A percentile compares a stretch with the other conserved stretches of the same genome.
Evolutionary conservation across 1,140 invertebrate species (phyloP).

Genomic region (Paracyclopina nana): DNA sequence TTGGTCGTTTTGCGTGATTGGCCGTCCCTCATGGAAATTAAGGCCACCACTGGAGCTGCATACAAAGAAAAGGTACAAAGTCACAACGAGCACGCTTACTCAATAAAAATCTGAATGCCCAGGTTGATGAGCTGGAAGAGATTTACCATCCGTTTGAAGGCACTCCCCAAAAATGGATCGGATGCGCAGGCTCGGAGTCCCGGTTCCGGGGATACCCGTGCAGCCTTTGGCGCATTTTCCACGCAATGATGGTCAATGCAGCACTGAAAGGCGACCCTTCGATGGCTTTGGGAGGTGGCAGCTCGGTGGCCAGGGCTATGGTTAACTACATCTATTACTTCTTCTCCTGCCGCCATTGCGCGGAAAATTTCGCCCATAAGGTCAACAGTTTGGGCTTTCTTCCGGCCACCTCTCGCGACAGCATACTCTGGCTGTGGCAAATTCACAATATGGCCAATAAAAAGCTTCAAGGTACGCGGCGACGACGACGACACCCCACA

Average conservation of each 20-base stretch:
- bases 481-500: too few species aligned
- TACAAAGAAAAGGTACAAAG: background rate
- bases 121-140: background rate
- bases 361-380: constrained; percentile 4
- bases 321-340: constrained; percentile 73
- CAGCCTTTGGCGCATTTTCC: constrained; percentile 84
- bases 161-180: constrained; percentile 37
- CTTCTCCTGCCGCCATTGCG: constrained; percentile 78
- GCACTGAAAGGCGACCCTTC: constrained; percentile 33
- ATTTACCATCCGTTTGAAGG: background rate
- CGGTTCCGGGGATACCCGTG: constrained; percentile 70
- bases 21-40: background rate
- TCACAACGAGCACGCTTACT: background rate
- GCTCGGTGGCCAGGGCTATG: constrained; percentile 51
- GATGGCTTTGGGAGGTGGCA: constrained; percentile 27
- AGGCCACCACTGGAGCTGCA: background rate
- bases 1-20: background rate
- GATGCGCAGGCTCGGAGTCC: constrained; percentile 54
- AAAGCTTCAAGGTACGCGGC: constrained; percentile 27
- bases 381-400: constrained; percentile 22
- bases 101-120: background rate
- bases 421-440: constrained; percentile 79
- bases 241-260: constrained; percentile 62
- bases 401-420: constrained; percentile 45
- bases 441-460: constrained; percentile 85